A percentile compares a stretch with the other conserved stretches of the same genome.
phyloP scores from a whole-genome alignment of 1,140 invertebrate genomes.

The Ephestia elutella region DNA sequence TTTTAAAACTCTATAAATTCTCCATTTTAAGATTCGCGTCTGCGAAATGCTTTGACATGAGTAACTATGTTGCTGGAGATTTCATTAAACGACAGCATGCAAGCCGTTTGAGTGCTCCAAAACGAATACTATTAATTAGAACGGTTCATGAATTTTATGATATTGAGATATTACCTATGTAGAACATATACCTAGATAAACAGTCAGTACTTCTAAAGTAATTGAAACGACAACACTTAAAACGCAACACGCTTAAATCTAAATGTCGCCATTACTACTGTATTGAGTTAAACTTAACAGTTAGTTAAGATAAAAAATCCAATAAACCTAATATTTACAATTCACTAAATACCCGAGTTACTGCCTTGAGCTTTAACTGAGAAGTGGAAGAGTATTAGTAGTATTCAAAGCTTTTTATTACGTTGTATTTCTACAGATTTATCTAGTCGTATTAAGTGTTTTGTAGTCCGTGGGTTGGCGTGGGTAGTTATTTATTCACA shows the following conservation, averaged over 20 bases:
- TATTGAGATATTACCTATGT: too few relatives aligned
- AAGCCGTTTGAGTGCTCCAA: neutral
- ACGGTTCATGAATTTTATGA: conserved; percentile 10
- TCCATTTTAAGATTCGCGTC: conserved; percentile 56
- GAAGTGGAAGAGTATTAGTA: conserved; percentile 9
- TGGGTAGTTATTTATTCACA: conserved; percentile 54
- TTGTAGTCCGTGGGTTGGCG: conserved; percentile 41
- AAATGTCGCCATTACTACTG: neutral
- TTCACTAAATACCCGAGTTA: neutral
- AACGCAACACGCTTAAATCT: too few relatives aligned
- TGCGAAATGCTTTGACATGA: conserved; percentile 36
- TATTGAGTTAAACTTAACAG: neutral
- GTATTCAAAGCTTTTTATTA: conserved; percentile 36
- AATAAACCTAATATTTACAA: neutral
- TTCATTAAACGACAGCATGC: conserved; percentile 10
- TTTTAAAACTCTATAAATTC: conserved; percentile 64
- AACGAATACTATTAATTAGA: conserved; percentile 6
- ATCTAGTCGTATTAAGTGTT: conserved; percentile 50
- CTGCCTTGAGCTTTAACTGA: neutral
- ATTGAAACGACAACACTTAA: too few relatives aligned
- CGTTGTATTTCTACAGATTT: conserved; percentile 57
- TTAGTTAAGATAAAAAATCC: neutral
- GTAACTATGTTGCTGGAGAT: conserved; percentile 37
- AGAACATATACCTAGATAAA: too few relatives aligned
- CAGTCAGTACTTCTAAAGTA: too few relatives aligned